A percentile compares a stretch with the other conserved stretches of the same genome.
phyloP scores from a whole-genome alignment of 2,797 vertebrate species.

The Xiphophorus birchmanni region DNA sequence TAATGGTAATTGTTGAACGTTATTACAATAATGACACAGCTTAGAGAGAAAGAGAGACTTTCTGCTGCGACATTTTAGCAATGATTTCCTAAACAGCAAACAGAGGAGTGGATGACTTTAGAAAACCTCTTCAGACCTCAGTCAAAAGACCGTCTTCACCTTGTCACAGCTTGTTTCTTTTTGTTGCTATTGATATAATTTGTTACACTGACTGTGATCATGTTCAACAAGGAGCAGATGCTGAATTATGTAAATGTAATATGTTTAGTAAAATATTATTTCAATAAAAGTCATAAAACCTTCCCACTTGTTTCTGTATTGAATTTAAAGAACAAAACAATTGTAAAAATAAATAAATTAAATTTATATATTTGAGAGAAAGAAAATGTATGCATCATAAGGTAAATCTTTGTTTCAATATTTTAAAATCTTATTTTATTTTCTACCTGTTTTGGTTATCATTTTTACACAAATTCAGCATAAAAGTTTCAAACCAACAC shows the following conservation, averaged over 20 bases:
- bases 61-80: constrained; percentile 14
- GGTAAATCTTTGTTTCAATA: neutral
- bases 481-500: too few species aligned
- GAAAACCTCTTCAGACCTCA: neutral
- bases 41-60: neutral
- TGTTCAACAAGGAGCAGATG: neutral
- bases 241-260: neutral
- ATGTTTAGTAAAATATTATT: neutral
- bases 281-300: neutral
- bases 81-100: constrained; percentile 49
- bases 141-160: constrained; percentile 21
- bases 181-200: constrained; percentile 1
- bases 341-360: neutral
- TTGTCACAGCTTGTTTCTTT: constrained; percentile 12
- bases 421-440: neutral
- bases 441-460: too few species aligned
- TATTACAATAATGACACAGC: neutral
- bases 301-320: neutral
- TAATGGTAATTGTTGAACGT: neutral
- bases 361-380: neutral
- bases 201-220: neutral
- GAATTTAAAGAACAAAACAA: neutral
- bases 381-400: neutral
- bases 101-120: constrained; percentile 37
- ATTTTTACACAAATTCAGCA: too few species aligned